Evolutionary conservation across 2,797 vertebrate species (phyloP).

Genomic region (Apogon talboti): DNA sequence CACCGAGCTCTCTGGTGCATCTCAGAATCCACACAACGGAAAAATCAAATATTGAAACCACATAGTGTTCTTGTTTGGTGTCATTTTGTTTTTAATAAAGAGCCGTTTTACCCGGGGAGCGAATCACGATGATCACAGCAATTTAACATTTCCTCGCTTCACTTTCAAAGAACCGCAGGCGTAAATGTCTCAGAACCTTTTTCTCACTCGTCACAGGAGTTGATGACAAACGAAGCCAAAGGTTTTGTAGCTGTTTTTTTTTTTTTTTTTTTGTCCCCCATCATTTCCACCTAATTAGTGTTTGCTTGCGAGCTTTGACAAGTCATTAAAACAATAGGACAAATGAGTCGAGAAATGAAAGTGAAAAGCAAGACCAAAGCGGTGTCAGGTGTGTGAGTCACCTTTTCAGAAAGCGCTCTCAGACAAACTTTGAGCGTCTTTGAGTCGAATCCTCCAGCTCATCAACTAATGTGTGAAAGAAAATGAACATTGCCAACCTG

Average conservation of each 20-base stretch:
- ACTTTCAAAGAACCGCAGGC: not conserved
- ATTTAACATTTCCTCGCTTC: constrained; percentile 12
- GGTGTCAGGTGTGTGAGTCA: not conserved
- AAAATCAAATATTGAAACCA: no score
- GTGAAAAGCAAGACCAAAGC: not conserved
- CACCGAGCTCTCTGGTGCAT: no score
- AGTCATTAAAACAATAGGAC: constrained; percentile 25
- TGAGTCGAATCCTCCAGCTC: not conserved
- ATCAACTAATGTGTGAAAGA: constrained; percentile 4
- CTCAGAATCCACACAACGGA: no score
- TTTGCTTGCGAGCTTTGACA: constrained; percentile 9
- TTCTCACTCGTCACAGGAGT: not conserved
- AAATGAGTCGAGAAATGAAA: not conserved
- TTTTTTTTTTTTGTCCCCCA: not conserved
- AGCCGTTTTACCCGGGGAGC: not conserved
- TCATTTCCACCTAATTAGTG: constrained; percentile 29
- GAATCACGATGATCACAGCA: constrained; percentile 1
- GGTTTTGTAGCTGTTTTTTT: not conserved
- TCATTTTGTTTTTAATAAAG: no score
- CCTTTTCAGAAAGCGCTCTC: not conserved
- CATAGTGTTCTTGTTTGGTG: no score
- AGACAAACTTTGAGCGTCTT: not conserved
- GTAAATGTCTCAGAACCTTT: not conserved
- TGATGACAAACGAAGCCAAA: constrained; percentile 7
- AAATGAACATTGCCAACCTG: constrained; percentile 2